phyloP scores from a whole-genome alignment of 2,888 invertebrate genomes.

The Drosophila infuscata region DNA sequence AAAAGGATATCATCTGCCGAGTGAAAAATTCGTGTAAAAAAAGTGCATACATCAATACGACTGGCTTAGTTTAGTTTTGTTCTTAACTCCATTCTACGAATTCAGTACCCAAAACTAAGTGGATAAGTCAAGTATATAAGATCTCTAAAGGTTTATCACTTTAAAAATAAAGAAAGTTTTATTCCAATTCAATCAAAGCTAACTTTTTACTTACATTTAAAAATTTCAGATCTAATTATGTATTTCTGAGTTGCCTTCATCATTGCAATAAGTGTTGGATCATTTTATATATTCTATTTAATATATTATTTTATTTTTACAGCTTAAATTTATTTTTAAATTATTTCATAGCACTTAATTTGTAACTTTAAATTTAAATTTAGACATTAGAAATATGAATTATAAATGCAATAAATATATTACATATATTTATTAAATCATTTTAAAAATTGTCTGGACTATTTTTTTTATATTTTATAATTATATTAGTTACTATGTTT shows the following conservation, averaged over 20 bases:
- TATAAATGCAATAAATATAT: too few relatives aligned
- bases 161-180: background rate
- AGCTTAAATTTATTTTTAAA: background rate
- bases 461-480: too few relatives aligned
- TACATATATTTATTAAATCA: too few relatives aligned
- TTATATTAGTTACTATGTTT: too few relatives aligned
- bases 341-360: background rate
- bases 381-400: background rate
- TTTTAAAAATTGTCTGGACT: too few relatives aligned
- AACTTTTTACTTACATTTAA: background rate
- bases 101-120: background rate
- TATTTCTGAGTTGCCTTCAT: background rate
- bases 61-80: too few relatives aligned
- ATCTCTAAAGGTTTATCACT: too few relatives aligned
- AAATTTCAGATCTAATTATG: background rate
- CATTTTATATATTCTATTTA: background rate
- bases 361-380: background rate
- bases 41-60: background rate
- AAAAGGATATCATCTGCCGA: background rate
- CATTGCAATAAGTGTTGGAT: background rate
- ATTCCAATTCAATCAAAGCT: background rate
- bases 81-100: background rate
- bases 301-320: background rate
- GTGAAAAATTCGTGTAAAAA: background rate
- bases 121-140: background rate